These are phyloP conservation scores for Toxotes lorentzi DNA, from an alignment of 2,797 vertebrate species.

Conservation along the genomic window DNA sequence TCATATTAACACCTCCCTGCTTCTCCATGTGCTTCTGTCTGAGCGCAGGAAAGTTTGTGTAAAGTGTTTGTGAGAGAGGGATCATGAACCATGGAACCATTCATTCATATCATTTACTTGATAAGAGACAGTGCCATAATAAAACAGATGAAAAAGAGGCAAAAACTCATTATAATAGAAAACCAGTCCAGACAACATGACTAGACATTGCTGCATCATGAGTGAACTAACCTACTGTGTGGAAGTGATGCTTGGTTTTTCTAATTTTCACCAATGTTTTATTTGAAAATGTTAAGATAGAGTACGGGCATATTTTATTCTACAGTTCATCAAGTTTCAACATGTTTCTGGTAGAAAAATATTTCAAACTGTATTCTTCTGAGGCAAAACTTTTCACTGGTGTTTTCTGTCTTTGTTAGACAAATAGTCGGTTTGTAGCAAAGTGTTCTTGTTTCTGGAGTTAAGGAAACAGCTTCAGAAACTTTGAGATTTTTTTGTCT, in stretches of 20 bases:
- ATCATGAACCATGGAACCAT: neutral
- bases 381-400: neutral
- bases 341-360: neutral
- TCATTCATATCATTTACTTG: too few species aligned
- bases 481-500: neutral
- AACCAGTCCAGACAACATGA: neutral
- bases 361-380: neutral
- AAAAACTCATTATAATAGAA: too few species aligned
- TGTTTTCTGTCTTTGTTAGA: constrained; percentile 35
- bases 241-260: neutral
- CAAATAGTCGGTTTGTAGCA: constrained; percentile 17
- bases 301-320: neutral
- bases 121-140: too few species aligned
- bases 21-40: neutral
- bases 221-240: neutral
- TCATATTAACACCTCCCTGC: constrained; percentile 36
- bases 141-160: too few species aligned
- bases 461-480: neutral
- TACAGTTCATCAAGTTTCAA: constrained; percentile 9
- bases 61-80: neutral
- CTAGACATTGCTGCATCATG: neutral
- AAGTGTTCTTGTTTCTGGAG: constrained; percentile 9
- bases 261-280: neutral
- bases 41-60: neutral
- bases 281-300: too few species aligned